Evolutionary conservation across 2,113 vertebrate genomes (phyloP), one percentile per base, ranked within the genome.

Genomic region (Onychostruthus taczanowskii): DNA sequence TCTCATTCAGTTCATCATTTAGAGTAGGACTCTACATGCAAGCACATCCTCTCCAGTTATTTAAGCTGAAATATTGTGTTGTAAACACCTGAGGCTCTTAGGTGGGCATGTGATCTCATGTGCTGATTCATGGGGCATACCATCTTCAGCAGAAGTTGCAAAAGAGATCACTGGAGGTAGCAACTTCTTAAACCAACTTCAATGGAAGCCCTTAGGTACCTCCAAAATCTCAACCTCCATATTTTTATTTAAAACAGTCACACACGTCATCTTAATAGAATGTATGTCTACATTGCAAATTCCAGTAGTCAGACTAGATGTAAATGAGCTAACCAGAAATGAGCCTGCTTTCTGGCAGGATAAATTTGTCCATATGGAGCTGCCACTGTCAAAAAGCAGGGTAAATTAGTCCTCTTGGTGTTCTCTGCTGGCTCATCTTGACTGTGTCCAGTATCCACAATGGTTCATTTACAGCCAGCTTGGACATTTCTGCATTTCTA

Each of bases 311-410:
- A 93, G 61, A 35, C 67, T 61, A 64, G 89, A 91, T 84, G 56
- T 78, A 95, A 95, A 94, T 91, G 93, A 87, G 47, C 43, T 89
- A 74, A 79, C 59, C 72, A 86, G 74, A 86, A 90, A 88, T 18
- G 76, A 90, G 21, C 33, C 63, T 77, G 79, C 68, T 90, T 79
- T 73, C 92, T 84, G 79, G 75, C 59, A 90, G 59, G 33, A 90
- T 70, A 90, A 88, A 95, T 84, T 88, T 80, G 76, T 79, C 96
- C 77, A 31, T 20, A 46, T 59, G 83, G 75, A 90, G 46, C 68
- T 90, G 53, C 74, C 85, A 39, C 88, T 90, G 68, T 88, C 92
- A 95, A 93, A 94, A 93, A 86, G 20, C 83, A 43, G 33, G 55
- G 63, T 47, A 88, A 94, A 95, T 93, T 49, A 86, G 86, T 59